phyloP scores from a whole-genome alignment of 2,113 vertebrate species.

The Cyphomyrus discorhynchus region DNA sequence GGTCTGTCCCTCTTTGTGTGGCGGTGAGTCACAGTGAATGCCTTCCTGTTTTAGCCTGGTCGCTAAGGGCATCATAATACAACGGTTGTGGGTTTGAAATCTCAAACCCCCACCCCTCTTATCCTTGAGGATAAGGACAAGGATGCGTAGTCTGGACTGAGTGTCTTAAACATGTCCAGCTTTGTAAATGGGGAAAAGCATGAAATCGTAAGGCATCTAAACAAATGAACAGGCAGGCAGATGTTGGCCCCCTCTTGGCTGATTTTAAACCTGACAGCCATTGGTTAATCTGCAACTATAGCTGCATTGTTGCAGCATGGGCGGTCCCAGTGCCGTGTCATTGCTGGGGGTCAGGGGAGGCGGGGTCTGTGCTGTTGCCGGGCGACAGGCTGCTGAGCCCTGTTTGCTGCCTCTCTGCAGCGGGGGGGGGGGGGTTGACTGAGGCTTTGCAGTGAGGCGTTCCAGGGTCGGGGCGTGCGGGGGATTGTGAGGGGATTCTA shows the following conservation, averaged over 20 bases:
- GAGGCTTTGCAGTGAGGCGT: neutral
- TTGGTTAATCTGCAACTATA: neutral
- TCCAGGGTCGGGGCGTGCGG: neutral
- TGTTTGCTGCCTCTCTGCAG: neutral
- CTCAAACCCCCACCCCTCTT: neutral
- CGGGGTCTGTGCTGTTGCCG: neutral
- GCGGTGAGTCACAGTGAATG: neutral
- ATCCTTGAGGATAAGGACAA: neutral
- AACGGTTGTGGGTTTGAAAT: neutral
- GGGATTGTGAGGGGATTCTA: neutral
- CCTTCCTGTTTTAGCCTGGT: neutral
- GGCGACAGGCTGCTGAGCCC: neutral
- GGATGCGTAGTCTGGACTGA: neutral
- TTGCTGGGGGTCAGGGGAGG: neutral
- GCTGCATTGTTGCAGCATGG: neutral
- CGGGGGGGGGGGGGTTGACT: neutral
- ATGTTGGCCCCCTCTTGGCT: too few species aligned
- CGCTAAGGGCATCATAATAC: neutral
- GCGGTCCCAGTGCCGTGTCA: neutral
- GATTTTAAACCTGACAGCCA: neutral
- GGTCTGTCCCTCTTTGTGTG: neutral
- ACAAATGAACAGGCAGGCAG: neutral
- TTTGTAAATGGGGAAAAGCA: neutral
- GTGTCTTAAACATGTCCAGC: neutral
- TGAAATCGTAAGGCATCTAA: neutral